These are phyloP conservation scores for Drosophila lowei DNA, from an alignment of 1,140 invertebrate genomes.

Conservation along the genomic window DNA sequence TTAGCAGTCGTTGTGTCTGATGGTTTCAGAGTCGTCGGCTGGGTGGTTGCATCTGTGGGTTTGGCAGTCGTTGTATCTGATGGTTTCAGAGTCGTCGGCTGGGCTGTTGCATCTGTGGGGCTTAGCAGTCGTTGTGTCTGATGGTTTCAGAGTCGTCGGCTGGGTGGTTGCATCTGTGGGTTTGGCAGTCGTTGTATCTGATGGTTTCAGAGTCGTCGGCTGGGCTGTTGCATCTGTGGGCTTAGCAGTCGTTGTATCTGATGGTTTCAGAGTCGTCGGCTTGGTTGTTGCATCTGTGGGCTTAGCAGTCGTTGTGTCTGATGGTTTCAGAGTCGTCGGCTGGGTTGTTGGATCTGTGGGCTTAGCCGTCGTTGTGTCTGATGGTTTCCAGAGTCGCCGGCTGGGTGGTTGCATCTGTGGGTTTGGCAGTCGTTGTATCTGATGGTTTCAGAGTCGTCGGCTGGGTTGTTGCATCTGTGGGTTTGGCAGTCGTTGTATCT, in stretches of 20 bases:
- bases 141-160: background rate
- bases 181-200: background rate
- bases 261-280: background rate
- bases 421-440: background rate
- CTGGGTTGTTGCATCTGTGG: background rate
- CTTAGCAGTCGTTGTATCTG: background rate
- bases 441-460: background rate
- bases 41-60: background rate
- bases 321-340: constrained; percentile 1
- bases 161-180: background rate
- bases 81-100: background rate
- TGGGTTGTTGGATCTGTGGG: background rate
- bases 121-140: background rate
- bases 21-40: constrained; percentile 1
- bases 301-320: background rate
- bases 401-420: background rate
- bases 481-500: background rate
- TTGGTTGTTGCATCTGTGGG: background rate
- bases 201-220: background rate
- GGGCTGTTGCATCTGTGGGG: constrained; percentile 1
- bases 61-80: background rate
- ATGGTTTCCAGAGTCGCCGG: constrained; percentile 2
- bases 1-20: background rate
- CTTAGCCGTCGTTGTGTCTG: background rate
- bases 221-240: constrained; percentile 1